Evolutionary conservation across 2,888 invertebrate genomes (phyloP).

Genomic region (Zonitis immaculata): DNA sequence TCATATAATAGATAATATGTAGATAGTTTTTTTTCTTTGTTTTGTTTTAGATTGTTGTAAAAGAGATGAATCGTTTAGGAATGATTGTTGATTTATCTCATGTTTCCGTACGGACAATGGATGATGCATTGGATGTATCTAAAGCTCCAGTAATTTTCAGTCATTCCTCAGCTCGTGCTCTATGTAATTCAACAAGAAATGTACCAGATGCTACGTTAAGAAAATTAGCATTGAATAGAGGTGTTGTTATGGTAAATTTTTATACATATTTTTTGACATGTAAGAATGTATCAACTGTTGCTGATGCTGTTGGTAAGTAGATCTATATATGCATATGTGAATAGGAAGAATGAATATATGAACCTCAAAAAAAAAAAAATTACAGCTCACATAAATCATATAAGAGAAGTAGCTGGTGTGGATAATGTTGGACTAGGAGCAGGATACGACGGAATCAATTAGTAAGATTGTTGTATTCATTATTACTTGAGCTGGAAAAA

Average conservation of each 20-base stretch:
- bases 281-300: slow-evolving; percentile 67
- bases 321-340: too few species aligned
- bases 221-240: slow-evolving; percentile 70
- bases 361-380: background rate
- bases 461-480: slow-evolving; percentile 64
- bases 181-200: slow-evolving; percentile 77
- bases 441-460: slow-evolving; percentile 86
- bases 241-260: slow-evolving; percentile 84
- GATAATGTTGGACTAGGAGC: slow-evolving; percentile 86
- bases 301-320: slow-evolving; percentile 72
- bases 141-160: slow-evolving; percentile 83
- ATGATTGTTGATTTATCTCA: slow-evolving; percentile 84
- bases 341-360: too few species aligned
- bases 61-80: slow-evolving; percentile 84
- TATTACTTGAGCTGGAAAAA: slow-evolving; percentile 1
- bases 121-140: slow-evolving; percentile 69
- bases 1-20: too few species aligned
- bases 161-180: slow-evolving; percentile 75
- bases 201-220: slow-evolving; percentile 73
- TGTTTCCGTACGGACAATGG: slow-evolving; percentile 76
- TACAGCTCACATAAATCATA: slow-evolving; percentile 84
- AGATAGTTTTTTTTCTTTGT: too few species aligned
- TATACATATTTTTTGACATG: slow-evolving; percentile 74
- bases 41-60: slow-evolving; percentile 69
- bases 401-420: slow-evolving; percentile 77